A percentile compares a stretch with the other conserved stretches of the same genome.
Conservation (phyloP, 2,888 invertebrate species). For the Melipona beecheii region DNA sequence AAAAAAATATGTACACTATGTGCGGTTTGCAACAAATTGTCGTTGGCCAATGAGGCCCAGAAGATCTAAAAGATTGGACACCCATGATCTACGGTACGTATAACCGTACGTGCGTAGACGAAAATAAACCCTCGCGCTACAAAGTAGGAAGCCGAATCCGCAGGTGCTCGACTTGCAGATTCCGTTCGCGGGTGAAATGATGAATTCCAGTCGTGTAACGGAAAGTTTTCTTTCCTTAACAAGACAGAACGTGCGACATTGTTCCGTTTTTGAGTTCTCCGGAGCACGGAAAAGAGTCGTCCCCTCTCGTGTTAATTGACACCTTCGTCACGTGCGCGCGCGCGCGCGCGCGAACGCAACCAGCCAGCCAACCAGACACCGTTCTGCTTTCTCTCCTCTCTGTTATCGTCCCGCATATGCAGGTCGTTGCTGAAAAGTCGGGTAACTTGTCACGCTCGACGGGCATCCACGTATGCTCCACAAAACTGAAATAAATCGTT, state of each 20-base stretch:
- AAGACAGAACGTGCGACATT: conserved; percentile 24
- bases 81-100: not conserved
- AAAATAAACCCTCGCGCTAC: not conserved
- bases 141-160: not conserved
- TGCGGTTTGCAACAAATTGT: too few relatives aligned
- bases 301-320: not conserved
- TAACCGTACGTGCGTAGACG: not conserved
- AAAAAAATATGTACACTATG: too few relatives aligned
- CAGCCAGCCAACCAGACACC: not conserved
- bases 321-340: not conserved
- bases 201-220: conserved; percentile 17
- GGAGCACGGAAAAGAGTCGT: not conserved
- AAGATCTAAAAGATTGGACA: too few relatives aligned
- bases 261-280: conserved; percentile 33
- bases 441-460: conserved; percentile 62
- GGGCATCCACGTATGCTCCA: conserved; percentile 42
- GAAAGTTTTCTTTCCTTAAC: conserved; percentile 25
- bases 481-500: conserved; percentile 53
- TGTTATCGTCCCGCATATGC: conserved; percentile 53
- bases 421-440: conserved; percentile 63
- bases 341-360: not conserved
- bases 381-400: conserved; percentile 65
- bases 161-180: conserved; percentile 24
- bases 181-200: conserved; percentile 16
- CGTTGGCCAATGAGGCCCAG: too few relatives aligned